These are phyloP conservation scores for Apogon hyalosoma DNA, from an alignment of 2,797 vertebrate species.

Conservation along the genomic window DNA sequence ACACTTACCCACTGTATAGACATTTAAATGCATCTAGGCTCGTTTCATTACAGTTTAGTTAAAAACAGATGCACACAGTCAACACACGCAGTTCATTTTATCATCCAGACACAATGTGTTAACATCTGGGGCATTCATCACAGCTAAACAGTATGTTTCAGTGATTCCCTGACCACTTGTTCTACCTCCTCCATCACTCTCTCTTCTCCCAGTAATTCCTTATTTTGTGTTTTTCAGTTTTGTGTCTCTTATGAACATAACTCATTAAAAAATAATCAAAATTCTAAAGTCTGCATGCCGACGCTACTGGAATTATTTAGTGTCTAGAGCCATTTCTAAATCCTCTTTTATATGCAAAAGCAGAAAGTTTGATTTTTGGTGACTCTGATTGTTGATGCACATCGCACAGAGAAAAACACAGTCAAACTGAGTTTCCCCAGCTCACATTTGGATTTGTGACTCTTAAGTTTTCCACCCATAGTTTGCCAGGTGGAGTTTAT, in stretches of 20 bases:
- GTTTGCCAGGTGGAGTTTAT: slow-evolving; percentile 34
- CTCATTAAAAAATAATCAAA: slow-evolving; percentile 33
- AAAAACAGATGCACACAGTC: not conserved
- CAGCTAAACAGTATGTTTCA: not conserved
- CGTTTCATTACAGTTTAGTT: slow-evolving; percentile 10
- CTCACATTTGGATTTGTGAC: slow-evolving; percentile 13
- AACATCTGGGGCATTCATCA: slow-evolving; percentile 1
- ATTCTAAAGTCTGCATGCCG: not conserved
- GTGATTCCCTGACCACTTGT: not conserved
- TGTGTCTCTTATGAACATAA: slow-evolving; percentile 20
- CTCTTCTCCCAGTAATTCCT: slow-evolving; percentile 1
- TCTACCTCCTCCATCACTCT: not conserved
- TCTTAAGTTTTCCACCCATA: slow-evolving; percentile 21
- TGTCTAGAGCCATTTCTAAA: slow-evolving; percentile 32
- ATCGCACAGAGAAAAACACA: slow-evolving; percentile 29
- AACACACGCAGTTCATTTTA: slow-evolving; percentile 8
- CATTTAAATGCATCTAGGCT: slow-evolving; percentile 1
- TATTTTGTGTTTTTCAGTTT: slow-evolving; percentile 4
- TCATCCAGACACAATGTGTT: slow-evolving; percentile 8
- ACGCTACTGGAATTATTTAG: slow-evolving; percentile 15
- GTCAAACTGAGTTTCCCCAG: slow-evolving; percentile 19
- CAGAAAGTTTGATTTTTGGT: slow-evolving; percentile 3
- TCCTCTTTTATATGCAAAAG: slow-evolving; percentile 20
- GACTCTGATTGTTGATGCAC: slow-evolving; percentile 8
- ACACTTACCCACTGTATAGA: slow-evolving; percentile 5